Evolutionary conservation across 2,797 vertebrate genomes (phyloP).

Genomic region (Tapirus indicus): DNA sequence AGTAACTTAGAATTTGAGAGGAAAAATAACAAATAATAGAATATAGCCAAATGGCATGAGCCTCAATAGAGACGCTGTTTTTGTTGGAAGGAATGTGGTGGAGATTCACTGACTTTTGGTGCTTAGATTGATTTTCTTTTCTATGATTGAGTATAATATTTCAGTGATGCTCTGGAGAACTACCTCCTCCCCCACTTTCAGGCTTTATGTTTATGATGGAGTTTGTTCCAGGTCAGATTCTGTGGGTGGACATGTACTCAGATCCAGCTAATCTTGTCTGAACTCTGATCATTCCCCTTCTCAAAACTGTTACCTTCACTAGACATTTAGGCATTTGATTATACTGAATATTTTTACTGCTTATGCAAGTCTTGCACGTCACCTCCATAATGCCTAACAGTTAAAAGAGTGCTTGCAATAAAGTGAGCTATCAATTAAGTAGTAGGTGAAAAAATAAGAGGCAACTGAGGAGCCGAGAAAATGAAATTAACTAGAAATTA

Average conservation of each 20-base stretch:
- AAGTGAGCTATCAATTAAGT: not conserved
- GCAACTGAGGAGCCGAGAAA: not conserved
- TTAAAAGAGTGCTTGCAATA: not conserved
- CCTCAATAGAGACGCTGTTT: not conserved
- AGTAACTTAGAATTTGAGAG: not conserved
- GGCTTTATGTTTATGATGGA: not conserved
- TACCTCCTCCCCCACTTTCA: not conserved
- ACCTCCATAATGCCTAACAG: not conserved
- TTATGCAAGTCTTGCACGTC: not conserved
- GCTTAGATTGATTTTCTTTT: not conserved
- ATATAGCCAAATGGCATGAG: not conserved
- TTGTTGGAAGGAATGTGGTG: not conserved
- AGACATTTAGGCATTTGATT: not conserved
- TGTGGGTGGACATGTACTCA: not conserved
- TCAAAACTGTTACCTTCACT: not conserved
- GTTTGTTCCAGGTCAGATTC: not conserved
- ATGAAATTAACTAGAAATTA: not conserved
- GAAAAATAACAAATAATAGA: not conserved
- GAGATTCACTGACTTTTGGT: not conserved
- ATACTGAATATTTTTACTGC: not conserved
- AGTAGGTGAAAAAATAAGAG: not conserved
- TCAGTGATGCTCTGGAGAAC: not conserved
- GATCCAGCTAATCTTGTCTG: not conserved
- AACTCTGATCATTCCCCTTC: not conserved
- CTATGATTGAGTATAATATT: not conserved